Base-by-base conservation (phyloP, 2,113 vertebrate genomes). In the Sphyrna mokarran region DNA sequence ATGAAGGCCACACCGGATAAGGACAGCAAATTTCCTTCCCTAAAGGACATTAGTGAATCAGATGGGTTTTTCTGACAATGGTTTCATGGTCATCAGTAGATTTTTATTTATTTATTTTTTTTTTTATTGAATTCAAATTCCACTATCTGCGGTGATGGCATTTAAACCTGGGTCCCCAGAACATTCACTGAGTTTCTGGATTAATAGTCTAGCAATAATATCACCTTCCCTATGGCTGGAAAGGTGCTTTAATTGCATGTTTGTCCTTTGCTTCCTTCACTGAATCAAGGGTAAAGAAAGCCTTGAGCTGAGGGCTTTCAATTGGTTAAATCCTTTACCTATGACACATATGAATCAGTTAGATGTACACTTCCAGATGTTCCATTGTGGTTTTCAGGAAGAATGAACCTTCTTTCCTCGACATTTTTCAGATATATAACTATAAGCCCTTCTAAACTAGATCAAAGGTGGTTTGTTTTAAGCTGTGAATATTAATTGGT, bases 381-480 rank as follows among this genome's bases (percentile, higher is more conserved):
- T 69, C 37, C 13, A 37, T 13, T 94, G 91, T 68, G 68, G 37
- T 22, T 70, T 94, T 94, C 3, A 23, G 37, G 20, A 94, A 68
- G 33, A 69, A 70, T 48, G 63, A 94, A 26, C 68, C 68, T 94
- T 94, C 66, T 94, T 8, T 94, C 40, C 91, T 69, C 26, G 63
- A 70, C 63, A 94, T 94, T 94, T 94, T 68, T 43, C 37, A 94
- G 37, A 94, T 94, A 66, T 94, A 23, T 70, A 94, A 70, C 18
- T 94, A 70, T 43, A 68, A 94, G 69, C 63, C 37, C 18, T 69
- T 94, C n/a, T 70, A 68, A 68, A 94, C n/a, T 23, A 43, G 68
- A 69, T 70, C 63, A 94, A 94, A 70, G 37, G n/a, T 68, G n/a
- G 63, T 68, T 94, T 94, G 66, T 16, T 94, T 94, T 94, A 43